Evolutionary conservation across 2,888 invertebrate genomes (phyloP).

Genomic region (Plebejus melissa): DNA sequence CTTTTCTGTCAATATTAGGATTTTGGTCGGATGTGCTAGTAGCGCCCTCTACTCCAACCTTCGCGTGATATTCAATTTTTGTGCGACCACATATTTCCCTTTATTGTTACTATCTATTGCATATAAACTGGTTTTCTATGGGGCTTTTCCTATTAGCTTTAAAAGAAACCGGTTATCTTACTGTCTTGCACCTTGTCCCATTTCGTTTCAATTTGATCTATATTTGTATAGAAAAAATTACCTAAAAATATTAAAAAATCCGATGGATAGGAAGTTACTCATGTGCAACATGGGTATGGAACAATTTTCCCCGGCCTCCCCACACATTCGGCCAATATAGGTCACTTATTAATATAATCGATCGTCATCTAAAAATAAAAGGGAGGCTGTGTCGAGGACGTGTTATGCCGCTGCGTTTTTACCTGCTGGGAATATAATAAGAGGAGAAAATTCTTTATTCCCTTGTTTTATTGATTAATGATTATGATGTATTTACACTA

Average conservation of each 20-base stretch:
- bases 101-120: too few relatives aligned
- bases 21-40: too few relatives aligned
- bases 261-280: background rate
- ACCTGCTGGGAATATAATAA: background rate
- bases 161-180: too few relatives aligned
- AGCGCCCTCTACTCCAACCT: too few relatives aligned
- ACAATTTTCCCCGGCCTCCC: background rate
- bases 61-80: too few relatives aligned
- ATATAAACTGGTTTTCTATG: too few relatives aligned
- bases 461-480: background rate
- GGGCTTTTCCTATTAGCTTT: too few relatives aligned
- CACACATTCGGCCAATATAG: conserved; percentile 6
- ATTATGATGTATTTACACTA: background rate
- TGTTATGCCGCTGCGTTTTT: background rate
- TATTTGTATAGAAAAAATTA: background rate
- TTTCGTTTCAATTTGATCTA: background rate
- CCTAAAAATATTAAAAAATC: background rate
- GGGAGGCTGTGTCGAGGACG: conserved; percentile 10
- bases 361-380: conserved; percentile 17
- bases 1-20: too few relatives aligned
- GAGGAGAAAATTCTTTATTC: background rate
- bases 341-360: conserved; percentile 19
- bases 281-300: background rate
- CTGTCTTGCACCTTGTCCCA: too few relatives aligned
- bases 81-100: too few relatives aligned